Percentiles rank a stretch among this genome's conserved stretches.
Conservation (phyloP, 2,888 invertebrate genomes). For the Steromphala cineraria region DNA sequence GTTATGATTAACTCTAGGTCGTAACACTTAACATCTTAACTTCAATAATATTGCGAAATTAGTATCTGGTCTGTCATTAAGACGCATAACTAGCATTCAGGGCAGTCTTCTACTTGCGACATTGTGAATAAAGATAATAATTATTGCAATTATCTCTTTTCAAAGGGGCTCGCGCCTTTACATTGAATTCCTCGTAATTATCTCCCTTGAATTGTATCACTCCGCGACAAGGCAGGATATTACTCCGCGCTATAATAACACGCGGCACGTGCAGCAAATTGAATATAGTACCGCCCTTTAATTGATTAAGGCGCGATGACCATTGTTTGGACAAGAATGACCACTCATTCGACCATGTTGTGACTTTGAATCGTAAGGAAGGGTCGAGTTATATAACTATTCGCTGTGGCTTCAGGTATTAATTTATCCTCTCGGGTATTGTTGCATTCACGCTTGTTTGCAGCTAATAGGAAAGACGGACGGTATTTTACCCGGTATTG, state of each 20-base stretch:
- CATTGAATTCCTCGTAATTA: neutral
- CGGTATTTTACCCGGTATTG: neutral
- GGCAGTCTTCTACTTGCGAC: neutral
- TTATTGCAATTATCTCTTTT: neutral
- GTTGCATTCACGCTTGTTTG: neutral
- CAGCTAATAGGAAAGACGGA: neutral
- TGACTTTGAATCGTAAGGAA: constrained; percentile 12
- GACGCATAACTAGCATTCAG: neutral
- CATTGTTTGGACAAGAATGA: constrained; percentile 8
- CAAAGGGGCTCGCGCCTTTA: neutral
- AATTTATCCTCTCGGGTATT: neutral
- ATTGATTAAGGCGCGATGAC: constrained; percentile 17
- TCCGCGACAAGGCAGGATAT: neutral
- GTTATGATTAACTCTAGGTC: no score
- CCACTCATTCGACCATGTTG: constrained; percentile 10
- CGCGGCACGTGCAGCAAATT: neutral
- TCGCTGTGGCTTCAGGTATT: neutral
- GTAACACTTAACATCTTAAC: no score
- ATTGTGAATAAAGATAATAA: neutral
- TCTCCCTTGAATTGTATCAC: constrained; percentile 10
- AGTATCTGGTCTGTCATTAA: neutral
- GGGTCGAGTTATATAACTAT: neutral
- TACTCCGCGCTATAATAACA: no score
- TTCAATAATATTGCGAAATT: neutral
- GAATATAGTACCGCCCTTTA: constrained; percentile 1